These are phyloP conservation scores for Hyperoplus immaculatus DNA, from an alignment of 2,797 vertebrate species.

Conservation along the genomic window DNA sequence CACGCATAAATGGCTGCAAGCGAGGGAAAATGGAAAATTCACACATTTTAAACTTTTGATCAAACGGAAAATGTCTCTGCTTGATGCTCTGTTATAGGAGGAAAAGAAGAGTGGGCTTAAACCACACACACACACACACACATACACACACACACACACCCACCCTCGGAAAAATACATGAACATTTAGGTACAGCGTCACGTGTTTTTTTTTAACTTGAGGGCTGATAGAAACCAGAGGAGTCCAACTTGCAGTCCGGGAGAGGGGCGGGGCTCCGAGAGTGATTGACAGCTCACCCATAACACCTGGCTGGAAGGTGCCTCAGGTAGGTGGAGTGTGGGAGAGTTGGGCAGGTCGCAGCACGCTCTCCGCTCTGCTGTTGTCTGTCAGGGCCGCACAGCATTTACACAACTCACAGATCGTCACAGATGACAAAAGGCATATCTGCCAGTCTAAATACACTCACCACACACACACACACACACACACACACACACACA, in stretches of 20 bases:
- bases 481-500: too few species aligned
- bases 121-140: constrained; percentile 12
- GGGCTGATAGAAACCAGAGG: constrained; percentile 6
- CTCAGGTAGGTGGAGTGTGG: constrained; percentile 60
- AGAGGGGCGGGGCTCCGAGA: background rate
- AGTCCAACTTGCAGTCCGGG: background rate
- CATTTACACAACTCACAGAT: constrained; percentile 48
- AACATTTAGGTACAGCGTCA: background rate
- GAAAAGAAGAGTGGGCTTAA: background rate
- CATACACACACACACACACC: constrained; percentile 14
- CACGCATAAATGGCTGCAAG: background rate
- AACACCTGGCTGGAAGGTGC: constrained; percentile 70
- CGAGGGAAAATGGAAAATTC: constrained; percentile 26
- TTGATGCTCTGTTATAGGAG: constrained; percentile 15
- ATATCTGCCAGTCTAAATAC: constrained; percentile 14
- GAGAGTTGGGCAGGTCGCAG: constrained; percentile 69
- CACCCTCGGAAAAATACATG: background rate
- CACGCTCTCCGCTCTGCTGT: constrained; percentile 67
- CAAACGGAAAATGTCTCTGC: constrained; percentile 54
- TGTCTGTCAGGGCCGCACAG: constrained; percentile 56
- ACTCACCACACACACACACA: constrained; percentile 32
- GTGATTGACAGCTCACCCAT: constrained; percentile 60
- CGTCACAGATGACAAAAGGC: constrained; percentile 26
- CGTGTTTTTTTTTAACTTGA: background rate
- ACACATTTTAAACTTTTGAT: constrained; percentile 47